phyloP scores from a whole-genome alignment of 1,140 invertebrate genomes.

The Sarcophaga bullata region DNA sequence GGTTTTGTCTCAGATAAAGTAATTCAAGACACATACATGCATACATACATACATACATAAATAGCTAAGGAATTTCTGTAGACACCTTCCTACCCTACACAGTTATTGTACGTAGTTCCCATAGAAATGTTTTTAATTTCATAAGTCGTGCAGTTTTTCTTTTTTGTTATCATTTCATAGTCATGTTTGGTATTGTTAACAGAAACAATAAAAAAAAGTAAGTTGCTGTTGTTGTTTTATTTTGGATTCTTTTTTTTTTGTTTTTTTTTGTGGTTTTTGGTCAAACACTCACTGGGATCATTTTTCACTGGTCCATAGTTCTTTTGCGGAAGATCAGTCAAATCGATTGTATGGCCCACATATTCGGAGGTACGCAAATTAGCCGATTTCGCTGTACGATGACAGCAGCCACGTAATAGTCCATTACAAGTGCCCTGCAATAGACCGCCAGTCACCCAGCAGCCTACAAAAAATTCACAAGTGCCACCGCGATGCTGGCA shows the following conservation, averaged over 20 bases:
- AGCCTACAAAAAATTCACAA: slow-evolving; percentile 92
- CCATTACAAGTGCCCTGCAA: slow-evolving; percentile 86
- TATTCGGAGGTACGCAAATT: slow-evolving; percentile 69
- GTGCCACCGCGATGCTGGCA: slow-evolving; percentile 76
- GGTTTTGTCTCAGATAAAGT: too few relatives aligned
- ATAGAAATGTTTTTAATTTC: not conserved
- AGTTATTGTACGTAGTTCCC: not conserved
- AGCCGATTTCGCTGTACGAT: slow-evolving; percentile 78
- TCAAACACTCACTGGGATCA: slow-evolving; percentile 75
- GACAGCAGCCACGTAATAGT: slow-evolving; percentile 88
- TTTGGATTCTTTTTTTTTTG: slow-evolving; percentile 15
- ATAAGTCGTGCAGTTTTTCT: too few relatives aligned
- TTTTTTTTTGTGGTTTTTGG: slow-evolving; percentile 2
- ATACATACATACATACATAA: too few relatives aligned
- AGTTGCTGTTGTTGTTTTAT: too few relatives aligned
- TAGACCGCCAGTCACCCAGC: slow-evolving; percentile 90
- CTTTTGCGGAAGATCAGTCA: slow-evolving; percentile 65
- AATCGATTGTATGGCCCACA: slow-evolving; percentile 61
- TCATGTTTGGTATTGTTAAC: too few relatives aligned
- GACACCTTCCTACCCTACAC: not conserved
- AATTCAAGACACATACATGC: too few relatives aligned
- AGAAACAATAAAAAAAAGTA: too few relatives aligned
- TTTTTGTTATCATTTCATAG: too few relatives aligned
- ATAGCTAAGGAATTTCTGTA: too few relatives aligned
- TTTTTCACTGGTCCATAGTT: slow-evolving; percentile 78